These are phyloP conservation scores for Antheraea yamamai DNA, from an alignment of 2,888 invertebrate genomes.

Conservation along the genomic window DNA sequence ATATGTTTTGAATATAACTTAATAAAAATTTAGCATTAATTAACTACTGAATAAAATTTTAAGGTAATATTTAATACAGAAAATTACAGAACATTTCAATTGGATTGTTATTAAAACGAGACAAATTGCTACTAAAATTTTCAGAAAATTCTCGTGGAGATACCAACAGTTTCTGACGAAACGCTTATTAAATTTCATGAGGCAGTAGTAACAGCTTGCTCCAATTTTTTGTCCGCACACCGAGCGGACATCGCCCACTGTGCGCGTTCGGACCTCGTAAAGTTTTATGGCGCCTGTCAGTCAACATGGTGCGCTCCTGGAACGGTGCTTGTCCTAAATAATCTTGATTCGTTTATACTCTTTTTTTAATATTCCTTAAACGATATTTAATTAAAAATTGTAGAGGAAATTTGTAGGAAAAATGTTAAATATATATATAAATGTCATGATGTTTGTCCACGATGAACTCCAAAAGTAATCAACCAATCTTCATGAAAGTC, in stretches of 20 bases:
- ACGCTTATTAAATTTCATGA: constrained; percentile 70
- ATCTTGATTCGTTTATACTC: constrained; percentile 36
- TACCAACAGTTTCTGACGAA: constrained; percentile 50
- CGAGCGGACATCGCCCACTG: constrained; percentile 33
- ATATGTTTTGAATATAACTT: too few species aligned
- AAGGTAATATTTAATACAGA: neutral
- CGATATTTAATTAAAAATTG: neutral
- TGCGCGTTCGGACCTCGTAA: constrained; percentile 44
- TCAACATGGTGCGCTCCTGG: constrained; percentile 30
- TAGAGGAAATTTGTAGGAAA: neutral
- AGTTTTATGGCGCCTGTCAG: constrained; percentile 43
- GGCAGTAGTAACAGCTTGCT: constrained; percentile 41
- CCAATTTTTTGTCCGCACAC: constrained; percentile 45
- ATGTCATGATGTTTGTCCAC: too few species aligned
- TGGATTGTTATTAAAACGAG: constrained; percentile 31
- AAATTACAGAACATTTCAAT: neutral
- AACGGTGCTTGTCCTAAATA: constrained; percentile 40
- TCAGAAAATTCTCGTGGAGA: constrained; percentile 29
- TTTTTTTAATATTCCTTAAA: constrained; percentile 19
- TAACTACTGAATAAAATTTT: neutral
- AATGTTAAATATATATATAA: too few species aligned
- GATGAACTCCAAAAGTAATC: too few species aligned
- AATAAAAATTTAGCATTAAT: neutral
- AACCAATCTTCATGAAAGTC: too few species aligned
- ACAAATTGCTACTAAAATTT: constrained; percentile 57